Conservation (phyloP, 2,888 invertebrate genomes). For the Apamea sordens region DNA sequence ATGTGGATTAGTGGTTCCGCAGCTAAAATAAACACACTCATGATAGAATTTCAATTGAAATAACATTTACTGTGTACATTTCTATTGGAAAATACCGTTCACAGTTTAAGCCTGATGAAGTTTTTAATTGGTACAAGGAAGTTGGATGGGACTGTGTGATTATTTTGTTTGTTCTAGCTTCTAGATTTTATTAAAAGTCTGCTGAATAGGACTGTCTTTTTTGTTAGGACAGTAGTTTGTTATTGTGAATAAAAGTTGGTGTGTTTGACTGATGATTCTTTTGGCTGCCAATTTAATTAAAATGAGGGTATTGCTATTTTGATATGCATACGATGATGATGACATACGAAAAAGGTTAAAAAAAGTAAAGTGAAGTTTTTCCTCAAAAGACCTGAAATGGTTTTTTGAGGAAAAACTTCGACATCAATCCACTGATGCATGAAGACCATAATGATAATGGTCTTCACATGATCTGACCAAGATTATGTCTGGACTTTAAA, state of each 20-base stretch:
- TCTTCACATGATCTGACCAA: neutral
- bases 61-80: conserved; percentile 62
- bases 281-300: neutral
- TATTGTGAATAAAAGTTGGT: neutral
- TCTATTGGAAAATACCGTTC: conserved; percentile 61
- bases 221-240: neutral
- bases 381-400: too few species aligned
- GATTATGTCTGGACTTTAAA: neutral
- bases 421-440: too few species aligned
- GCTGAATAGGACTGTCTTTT: neutral
- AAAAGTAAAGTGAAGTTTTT: neutral
- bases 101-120: conserved; percentile 63
- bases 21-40: conserved; percentile 67
- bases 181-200: conserved; percentile 25
- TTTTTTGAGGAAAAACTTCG: too few species aligned
- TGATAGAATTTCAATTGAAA: conserved; percentile 67
- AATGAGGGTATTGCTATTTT: neutral
- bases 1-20: conserved; percentile 59
- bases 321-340: neutral
- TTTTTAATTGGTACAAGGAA: conserved; percentile 65
- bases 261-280: neutral
- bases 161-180: conserved; percentile 52
- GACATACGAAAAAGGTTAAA: neutral
- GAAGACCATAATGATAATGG: neutral
- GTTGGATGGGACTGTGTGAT: conserved; percentile 39